Conservation (phyloP, 2,113 vertebrate species). For the Malurus melanocephalus region DNA sequence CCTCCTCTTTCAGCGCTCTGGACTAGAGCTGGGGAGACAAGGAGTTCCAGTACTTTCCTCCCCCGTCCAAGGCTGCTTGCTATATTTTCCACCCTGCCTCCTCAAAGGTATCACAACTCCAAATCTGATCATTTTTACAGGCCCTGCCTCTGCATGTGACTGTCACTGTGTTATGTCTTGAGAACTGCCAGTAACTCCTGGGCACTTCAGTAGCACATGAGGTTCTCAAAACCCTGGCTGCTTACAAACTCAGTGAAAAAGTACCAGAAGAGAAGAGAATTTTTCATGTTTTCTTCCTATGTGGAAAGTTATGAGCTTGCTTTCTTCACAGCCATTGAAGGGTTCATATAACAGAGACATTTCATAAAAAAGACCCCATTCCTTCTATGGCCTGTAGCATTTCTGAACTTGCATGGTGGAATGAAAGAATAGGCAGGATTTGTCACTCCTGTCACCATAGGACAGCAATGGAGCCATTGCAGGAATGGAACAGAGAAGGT, state of each 20-base stretch:
- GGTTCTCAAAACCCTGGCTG: background rate
- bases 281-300: background rate
- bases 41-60: background rate
- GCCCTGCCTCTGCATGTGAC: background rate
- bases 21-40: background rate
- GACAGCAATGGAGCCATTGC: background rate
- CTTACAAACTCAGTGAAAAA: background rate
- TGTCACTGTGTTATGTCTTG: background rate
- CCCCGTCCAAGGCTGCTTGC: background rate
- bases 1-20: background rate
- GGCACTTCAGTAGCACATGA: background rate
- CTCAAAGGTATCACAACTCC: background rate
- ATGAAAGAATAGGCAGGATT: background rate
- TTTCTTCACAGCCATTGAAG: background rate
- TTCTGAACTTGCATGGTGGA: background rate
- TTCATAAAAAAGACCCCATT: background rate
- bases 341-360: background rate
- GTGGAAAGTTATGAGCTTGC: background rate
- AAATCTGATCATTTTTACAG: background rate
- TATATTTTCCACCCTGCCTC: background rate
- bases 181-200: background rate
- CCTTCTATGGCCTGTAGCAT: background rate
- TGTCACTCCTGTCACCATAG: background rate
- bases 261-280: background rate
- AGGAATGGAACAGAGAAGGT: background rate